These are phyloP conservation scores for Acanthopleura granulata DNA, from an alignment of 2,888 invertebrate genomes.

Conservation along the genomic window DNA sequence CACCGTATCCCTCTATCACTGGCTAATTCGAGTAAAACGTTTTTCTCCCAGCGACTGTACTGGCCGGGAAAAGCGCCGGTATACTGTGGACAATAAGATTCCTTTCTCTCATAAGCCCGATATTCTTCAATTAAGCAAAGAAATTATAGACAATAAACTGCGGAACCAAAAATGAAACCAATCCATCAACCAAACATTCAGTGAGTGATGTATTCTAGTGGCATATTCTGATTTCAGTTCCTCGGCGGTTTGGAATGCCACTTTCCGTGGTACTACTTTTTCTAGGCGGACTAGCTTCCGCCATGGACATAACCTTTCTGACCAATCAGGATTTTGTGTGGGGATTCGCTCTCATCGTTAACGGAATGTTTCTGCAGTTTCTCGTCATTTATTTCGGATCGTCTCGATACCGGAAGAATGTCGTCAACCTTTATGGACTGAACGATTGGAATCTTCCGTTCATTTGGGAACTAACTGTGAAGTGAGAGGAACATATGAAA, in stretches of 20 bases:
- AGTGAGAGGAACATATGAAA: constrained; percentile 38
- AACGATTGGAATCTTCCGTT: constrained; percentile 56
- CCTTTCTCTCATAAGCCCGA: no score
- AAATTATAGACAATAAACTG: no score
- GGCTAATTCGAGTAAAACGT: no score
- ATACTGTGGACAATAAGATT: no score
- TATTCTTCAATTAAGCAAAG: no score
- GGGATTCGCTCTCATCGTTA: constrained; percentile 61
- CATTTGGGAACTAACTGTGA: constrained; percentile 55
- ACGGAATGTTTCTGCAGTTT: constrained; percentile 53
- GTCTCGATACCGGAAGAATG: constrained; percentile 38
- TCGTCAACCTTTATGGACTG: constrained; percentile 52
- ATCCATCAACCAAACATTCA: no score
- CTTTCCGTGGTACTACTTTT: constrained; percentile 43
- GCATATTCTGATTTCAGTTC: constrained; percentile 36
- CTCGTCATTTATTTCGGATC: constrained; percentile 55
- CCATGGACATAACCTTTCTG: constrained; percentile 51
- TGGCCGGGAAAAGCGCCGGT: no score
- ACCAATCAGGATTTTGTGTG: constrained; percentile 66
- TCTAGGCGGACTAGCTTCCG: constrained; percentile 54
- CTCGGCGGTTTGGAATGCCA: constrained; percentile 47
- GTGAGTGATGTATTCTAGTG: no score
- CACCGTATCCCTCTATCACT: no score
- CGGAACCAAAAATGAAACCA: no score
- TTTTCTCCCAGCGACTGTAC: no score